phyloP scores from a whole-genome alignment of 2,888 invertebrate species.

The Micropterix aruncella region DNA sequence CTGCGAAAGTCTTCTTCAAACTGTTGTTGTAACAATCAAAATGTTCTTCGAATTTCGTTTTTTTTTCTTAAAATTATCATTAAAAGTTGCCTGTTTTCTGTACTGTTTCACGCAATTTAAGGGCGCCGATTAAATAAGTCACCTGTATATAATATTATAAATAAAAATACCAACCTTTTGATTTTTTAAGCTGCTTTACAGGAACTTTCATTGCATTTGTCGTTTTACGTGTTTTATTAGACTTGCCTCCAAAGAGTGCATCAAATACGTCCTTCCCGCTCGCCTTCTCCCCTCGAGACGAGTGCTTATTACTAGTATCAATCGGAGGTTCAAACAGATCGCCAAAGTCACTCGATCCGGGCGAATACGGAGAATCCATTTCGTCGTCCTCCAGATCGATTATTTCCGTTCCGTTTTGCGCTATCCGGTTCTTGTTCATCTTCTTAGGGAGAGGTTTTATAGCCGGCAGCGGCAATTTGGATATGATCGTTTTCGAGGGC shows the following conservation, averaged over 20 bases:
- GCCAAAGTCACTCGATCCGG: constrained; percentile 78
- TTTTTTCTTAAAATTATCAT: no score
- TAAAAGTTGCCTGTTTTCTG: no score
- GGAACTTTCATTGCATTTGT: constrained; percentile 21
- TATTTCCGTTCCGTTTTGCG: constrained; percentile 23
- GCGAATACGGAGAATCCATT: constrained; percentile 72
- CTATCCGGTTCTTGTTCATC: constrained; percentile 14
- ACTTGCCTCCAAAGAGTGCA: constrained; percentile 41
- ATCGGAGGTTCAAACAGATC: constrained; percentile 73
- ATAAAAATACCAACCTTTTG: constrained; percentile 21
- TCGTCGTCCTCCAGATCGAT: constrained; percentile 53
- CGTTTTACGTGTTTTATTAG: constrained; percentile 17
- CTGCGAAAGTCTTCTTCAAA: no score
- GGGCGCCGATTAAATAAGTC: no score
- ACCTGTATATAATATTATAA: constrained; percentile 1
- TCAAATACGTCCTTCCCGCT: constrained; percentile 40
- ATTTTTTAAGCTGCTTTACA: constrained; percentile 28
- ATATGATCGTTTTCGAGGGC: constrained; percentile 22
- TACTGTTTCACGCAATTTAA: no score
- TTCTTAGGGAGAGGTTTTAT: constrained; percentile 17
- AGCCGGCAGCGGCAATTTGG: constrained; percentile 19
- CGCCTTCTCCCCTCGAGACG: constrained; percentile 6
- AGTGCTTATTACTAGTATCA: constrained; percentile 14
- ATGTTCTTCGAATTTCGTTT: no score
- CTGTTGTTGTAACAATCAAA: no score